Base-by-base conservation (phyloP, 2,113 vertebrate genomes). In the Pogona vitticeps region DNA sequence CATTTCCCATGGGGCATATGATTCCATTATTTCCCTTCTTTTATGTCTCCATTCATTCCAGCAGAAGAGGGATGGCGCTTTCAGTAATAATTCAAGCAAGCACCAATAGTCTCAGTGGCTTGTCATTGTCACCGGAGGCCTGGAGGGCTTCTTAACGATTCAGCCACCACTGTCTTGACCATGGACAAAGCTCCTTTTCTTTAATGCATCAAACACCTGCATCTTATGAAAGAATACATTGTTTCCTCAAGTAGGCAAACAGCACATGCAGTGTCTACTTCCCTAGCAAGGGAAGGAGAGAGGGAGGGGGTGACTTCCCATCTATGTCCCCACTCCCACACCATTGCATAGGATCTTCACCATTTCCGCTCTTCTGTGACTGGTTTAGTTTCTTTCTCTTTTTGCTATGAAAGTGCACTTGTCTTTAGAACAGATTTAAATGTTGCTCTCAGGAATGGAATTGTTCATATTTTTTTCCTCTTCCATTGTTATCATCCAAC, bases 181-280 rank as follows among this genome's bases (percentile, higher is more conserved):
- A 92, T 84, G 80, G 85, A 94, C 93, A 95, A 93, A 91, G 92
- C 90, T 85, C 91, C 88, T 89, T 93, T 93, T 94, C 86, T 93
- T 88, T 89, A 76, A 38, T 73, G 91, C 76, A 88, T 85, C 0
- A 0, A 89, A 93, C 96, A 96, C 95, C 96, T 97, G 96, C 95
- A 94, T 83, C 78, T 85, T 17, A 8, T 96, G 94, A 97, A 97
- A 96, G 96, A 90, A 56, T 23, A 71, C 88, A 94, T 96, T 96
- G 96, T 97, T 90, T 86, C 84, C 56, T 77, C 89, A 84, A 0
- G 88, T 78, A 89, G 80, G 82, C 90, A 86, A 42, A 95, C 95
- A 95, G 93, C 93, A 58, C 15, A 28, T 80, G 90, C 91, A 93
- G 93, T 89, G 93, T 94, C 91, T 90, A 77, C 1, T 17, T 80